These are phyloP conservation scores for Drosophila nigricruria DNA, from an alignment of 2,888 invertebrate species.

Conservation along the genomic window DNA sequence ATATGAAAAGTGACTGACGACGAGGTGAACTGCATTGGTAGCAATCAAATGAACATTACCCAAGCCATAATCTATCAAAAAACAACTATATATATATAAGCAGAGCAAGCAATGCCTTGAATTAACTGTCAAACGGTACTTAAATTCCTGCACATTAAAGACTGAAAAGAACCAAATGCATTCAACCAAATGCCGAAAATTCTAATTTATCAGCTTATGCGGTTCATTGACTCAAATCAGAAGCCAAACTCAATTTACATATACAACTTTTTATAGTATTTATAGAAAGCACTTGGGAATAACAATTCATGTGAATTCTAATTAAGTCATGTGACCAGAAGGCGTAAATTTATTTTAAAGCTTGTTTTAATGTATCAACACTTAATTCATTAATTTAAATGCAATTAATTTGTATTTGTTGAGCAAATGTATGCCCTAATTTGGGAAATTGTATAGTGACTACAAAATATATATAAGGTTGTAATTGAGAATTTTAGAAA, in stretches of 20 bases:
- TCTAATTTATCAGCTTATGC: slow-evolving; percentile 2
- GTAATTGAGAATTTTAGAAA: neutral
- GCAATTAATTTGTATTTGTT: neutral
- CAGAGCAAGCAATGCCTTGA: slow-evolving; percentile 9
- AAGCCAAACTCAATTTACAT: slow-evolving; percentile 7
- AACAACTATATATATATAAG: neutral
- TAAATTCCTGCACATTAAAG: neutral
- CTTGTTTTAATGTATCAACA: neutral
- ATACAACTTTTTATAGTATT: neutral
- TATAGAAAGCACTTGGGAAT: slow-evolving; percentile 2
- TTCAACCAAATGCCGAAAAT: neutral
- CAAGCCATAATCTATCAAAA: slow-evolving; percentile 26
- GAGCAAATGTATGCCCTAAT: too few relatives aligned
- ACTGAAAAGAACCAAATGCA: neutral
- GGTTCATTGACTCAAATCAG: slow-evolving; percentile 6
- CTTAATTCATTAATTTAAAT: neutral
- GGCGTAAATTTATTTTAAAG: slow-evolving; percentile 8
- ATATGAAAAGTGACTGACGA: slow-evolving; percentile 28
- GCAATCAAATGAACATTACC: slow-evolving; percentile 29
- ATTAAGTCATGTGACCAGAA: neutral
- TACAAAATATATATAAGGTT: neutral
- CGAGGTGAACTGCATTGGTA: slow-evolving; percentile 50
- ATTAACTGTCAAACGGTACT: slow-evolving; percentile 1
- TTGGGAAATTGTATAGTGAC: neutral
- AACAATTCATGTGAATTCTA: neutral